phyloP scores from a whole-genome alignment of 2,113 vertebrate species.

The Neomonachus schauinslandi region DNA sequence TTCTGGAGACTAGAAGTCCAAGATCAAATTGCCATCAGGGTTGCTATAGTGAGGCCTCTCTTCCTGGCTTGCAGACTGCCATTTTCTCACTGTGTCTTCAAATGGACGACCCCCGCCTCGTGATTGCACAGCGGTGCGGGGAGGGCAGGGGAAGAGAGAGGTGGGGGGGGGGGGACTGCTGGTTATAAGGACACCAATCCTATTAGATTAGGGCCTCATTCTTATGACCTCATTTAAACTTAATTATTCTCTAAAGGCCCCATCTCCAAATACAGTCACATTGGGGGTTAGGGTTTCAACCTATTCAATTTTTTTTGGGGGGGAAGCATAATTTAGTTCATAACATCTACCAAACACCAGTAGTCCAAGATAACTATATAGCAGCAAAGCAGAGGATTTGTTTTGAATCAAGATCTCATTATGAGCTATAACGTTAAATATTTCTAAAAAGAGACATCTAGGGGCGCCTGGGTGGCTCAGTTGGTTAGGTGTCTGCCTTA shows the following conservation, averaged over 20 bases:
- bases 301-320: neutral
- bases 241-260: neutral
- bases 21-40: neutral
- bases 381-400: slow-evolving; percentile 1
- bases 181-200: neutral
- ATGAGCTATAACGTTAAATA: slow-evolving; percentile 11
- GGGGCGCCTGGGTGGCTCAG: too few species aligned
- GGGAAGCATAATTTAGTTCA: neutral
- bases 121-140: neutral
- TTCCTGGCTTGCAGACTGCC: neutral
- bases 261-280: neutral
- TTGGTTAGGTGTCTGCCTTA: too few species aligned
- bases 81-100: slow-evolving; percentile 5
- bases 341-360: neutral
- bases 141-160: neutral
- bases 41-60: neutral
- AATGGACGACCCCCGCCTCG: neutral
- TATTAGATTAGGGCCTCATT: neutral
- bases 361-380: neutral
- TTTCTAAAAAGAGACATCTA: neutral
- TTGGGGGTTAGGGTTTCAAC: neutral
- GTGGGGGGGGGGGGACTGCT: neutral
- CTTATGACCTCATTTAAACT: neutral
- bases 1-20: neutral
- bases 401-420: neutral